Conservation (phyloP, 2,888 invertebrate species). For the Eilema sororculum region DNA sequence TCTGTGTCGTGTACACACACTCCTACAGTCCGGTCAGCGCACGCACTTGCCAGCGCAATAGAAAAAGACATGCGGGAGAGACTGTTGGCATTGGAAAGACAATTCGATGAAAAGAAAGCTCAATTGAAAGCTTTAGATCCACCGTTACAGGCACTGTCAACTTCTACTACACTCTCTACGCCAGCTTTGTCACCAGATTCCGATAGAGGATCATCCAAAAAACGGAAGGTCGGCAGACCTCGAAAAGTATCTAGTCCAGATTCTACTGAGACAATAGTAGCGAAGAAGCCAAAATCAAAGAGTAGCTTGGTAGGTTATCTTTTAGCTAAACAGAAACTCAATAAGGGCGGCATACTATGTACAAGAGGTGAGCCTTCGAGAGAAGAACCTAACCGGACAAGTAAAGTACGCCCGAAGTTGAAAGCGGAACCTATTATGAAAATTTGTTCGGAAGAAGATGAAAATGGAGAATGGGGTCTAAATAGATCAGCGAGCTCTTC, state of each 20-base stretch:
- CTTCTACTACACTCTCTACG: constrained; percentile 79
- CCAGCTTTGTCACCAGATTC: constrained; percentile 82
- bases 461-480: constrained; percentile 75
- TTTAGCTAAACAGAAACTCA: constrained; percentile 89
- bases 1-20: constrained; percentile 66
- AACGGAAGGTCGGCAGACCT: constrained; percentile 94
- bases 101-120: constrained; percentile 94
- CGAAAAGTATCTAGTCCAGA: constrained; percentile 90
- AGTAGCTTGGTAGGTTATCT: constrained; percentile 89
- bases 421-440: constrained; percentile 91
- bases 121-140: constrained; percentile 92
- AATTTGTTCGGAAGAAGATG: constrained; percentile 86
- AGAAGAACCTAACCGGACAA: constrained; percentile 78
- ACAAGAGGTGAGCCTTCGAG: constrained; percentile 85
- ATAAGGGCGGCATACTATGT: constrained; percentile 76
- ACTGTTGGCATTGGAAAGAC: constrained; percentile 92
- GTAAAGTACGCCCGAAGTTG: constrained; percentile 90
- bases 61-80: constrained; percentile 94
- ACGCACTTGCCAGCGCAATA: constrained; percentile 90
- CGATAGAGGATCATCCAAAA: constrained; percentile 88
- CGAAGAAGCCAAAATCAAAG: constrained; percentile 92
- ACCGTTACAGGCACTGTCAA: constrained; percentile 76
- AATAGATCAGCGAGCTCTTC: constrained; percentile 85
- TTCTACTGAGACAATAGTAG: constrained; percentile 93
- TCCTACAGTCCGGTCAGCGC: constrained; percentile 79